Base-by-base conservation (phyloP, 2,113 vertebrate genomes). In the Urocynchramus pylzowi region DNA sequence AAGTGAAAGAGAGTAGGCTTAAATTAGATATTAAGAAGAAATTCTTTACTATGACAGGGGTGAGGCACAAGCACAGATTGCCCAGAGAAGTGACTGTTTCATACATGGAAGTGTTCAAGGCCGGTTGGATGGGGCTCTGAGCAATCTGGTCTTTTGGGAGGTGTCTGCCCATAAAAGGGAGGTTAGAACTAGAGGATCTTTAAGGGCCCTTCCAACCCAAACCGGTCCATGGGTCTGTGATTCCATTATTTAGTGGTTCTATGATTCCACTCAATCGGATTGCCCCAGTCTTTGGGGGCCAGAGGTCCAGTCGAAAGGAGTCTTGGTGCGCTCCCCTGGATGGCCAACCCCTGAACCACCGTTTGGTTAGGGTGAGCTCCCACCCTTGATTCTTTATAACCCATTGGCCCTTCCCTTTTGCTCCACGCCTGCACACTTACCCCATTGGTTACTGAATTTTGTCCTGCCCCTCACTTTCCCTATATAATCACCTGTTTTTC, bases 31-130 rank as follows among this genome's bases (percentile, higher is more conserved):
- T 30, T 26, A 35, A 24, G 20, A 61, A 45, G 13, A 87, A 35
- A 71, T 56, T 54, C 3, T 71, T 63, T 35, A 14, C 28, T 70
- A 20, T 47, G 24, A 47, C 13, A 37, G 4, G 15, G 6, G 3
- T 9, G 10, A 54, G 26, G 26, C 0, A 0, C 9, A 16, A 21
- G 16, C 9, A 42, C 13, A 49, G 3, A 15, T 31, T 57, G 5
- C 7, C 37, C 44, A 52, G 23, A 65, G 28, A 44, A 44, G 4
- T 20, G 15, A 42, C 13, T 59, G 44, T 30, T 10, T 22, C 33
- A 23, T 44, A 5, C 23, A 10, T 50, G 35, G 10, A 73, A 50
- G 10, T 27, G 27, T 50, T 33, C 10, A 23, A 23, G 10, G 7
- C 6, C 0, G 3, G 10, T 6, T 52, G 37, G 10, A 24, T 44